Conservation (phyloP, 2,888 invertebrate genomes). For the Drosophila anomalipes region DNA sequence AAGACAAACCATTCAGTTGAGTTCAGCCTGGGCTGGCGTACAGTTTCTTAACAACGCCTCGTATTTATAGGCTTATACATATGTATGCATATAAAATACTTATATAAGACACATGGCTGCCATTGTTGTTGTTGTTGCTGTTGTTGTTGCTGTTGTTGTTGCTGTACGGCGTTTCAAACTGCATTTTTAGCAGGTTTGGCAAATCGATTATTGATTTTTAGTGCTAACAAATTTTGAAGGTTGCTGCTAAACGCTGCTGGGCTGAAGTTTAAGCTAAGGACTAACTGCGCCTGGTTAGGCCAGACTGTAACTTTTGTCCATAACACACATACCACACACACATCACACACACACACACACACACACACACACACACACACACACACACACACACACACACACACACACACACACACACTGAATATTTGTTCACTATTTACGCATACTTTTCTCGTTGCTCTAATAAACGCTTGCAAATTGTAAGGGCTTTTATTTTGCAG, state of each 20-base stretch:
- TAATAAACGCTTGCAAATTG: conserved; percentile 22
- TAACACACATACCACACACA: neutral
- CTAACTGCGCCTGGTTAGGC: conserved; percentile 23
- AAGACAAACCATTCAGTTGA: conserved; percentile 37
- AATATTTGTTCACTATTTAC: conserved; percentile 11
- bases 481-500: conserved; percentile 18
- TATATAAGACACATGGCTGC: conserved; percentile 4
- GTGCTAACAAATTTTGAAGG: conserved; percentile 60
- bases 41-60: conserved; percentile 18
- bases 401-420: neutral
- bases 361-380: neutral
- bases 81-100: conserved; percentile 1
- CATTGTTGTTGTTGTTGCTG: conserved; percentile 4
- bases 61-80: conserved; percentile 7
- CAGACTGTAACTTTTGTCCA: conserved; percentile 12
- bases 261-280: conserved; percentile 35
- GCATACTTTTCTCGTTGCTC: conserved; percentile 2
- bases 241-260: conserved; percentile 47
- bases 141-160: neutral
- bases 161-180: conserved; percentile 34
- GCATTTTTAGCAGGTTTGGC: conserved; percentile 38
- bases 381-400: neutral
- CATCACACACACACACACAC: neutral
- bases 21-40: conserved; percentile 1
- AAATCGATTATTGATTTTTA: conserved; percentile 74